Conservation (phyloP, 1,140 invertebrate species). For the Pemphigus obesinymphae region DNA sequence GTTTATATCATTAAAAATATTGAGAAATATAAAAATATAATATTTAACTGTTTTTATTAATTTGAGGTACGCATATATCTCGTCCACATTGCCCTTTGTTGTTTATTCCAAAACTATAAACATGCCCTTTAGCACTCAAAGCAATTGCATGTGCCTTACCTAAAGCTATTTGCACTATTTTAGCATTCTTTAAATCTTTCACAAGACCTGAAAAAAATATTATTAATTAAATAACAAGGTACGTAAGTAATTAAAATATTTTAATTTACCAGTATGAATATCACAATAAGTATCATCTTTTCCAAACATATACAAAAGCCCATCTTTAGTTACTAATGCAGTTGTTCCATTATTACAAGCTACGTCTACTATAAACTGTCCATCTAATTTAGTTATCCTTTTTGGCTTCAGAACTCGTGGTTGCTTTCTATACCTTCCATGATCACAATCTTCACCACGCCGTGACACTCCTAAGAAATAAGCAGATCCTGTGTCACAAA, state of each 20-base stretch:
- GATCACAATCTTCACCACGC: slow-evolving; percentile 91
- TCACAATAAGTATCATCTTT: slow-evolving; percentile 91
- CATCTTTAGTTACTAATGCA: slow-evolving; percentile 82
- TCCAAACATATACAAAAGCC: slow-evolving; percentile 87
- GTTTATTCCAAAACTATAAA: slow-evolving; percentile 95
- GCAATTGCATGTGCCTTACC: slow-evolving; percentile 93
- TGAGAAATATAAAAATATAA: background rate
- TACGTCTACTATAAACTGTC: slow-evolving; percentile 71
- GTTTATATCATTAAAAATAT: background rate
- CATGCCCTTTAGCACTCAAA: slow-evolving; percentile 79
- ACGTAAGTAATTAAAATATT: background rate
- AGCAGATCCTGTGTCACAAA: slow-evolving; percentile 84
- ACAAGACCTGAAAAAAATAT: slow-evolving; percentile 57
- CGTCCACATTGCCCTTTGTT: slow-evolving; percentile 97
- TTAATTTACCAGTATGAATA: slow-evolving; percentile 61
- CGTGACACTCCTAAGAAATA: slow-evolving; percentile 82
- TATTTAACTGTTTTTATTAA: slow-evolving; percentile 22
- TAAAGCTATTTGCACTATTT: slow-evolving; percentile 76
- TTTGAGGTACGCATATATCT: slow-evolving; percentile 52
- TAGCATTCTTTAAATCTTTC: slow-evolving; percentile 70
- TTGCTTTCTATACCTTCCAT: slow-evolving; percentile 59
- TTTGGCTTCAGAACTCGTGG: slow-evolving; percentile 88
- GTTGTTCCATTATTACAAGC: slow-evolving; percentile 94
- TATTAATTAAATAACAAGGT: slow-evolving; percentile 40
- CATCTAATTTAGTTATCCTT: slow-evolving; percentile 85